Percentiles rank a stretch among this genome's conserved stretches.
Conservation (phyloP, 2,888 invertebrate species). For the Spilarctia lutea region DNA sequence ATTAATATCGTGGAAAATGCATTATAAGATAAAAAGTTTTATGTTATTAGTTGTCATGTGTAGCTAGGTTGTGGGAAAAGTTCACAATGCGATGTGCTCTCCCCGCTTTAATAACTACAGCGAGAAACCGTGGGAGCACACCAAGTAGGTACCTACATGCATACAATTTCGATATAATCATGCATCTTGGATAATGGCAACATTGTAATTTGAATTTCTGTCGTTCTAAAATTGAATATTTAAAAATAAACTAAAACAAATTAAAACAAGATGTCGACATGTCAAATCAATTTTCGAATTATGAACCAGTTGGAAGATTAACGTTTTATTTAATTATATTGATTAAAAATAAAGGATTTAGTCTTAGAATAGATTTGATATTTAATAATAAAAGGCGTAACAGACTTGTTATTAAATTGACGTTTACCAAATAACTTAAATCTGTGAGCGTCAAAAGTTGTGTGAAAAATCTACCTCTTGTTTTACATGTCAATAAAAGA, state of each 20-base stretch:
- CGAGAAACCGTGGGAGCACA: slow-evolving; percentile 51
- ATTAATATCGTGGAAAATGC: slow-evolving; percentile 1
- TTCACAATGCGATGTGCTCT: slow-evolving; percentile 47
- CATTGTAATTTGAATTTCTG: slow-evolving; percentile 24
- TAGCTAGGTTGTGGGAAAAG: slow-evolving; percentile 39
- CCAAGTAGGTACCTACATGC: slow-evolving; percentile 22
- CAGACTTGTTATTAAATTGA: neutral
- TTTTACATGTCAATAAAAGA: neutral
- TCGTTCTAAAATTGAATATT: slow-evolving; percentile 6
- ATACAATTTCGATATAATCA: slow-evolving; percentile 7
- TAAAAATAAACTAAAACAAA: neutral
- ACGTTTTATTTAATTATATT: neutral
- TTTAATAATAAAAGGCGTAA: neutral
- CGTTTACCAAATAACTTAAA: neutral
- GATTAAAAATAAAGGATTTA: neutral
- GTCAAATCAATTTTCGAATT: neutral
- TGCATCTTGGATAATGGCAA: slow-evolving; percentile 4
- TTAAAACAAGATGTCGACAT: neutral
- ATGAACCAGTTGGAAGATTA: neutral
- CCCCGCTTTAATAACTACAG: slow-evolving; percentile 14
- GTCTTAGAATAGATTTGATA: neutral
- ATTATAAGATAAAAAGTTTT: slow-evolving; percentile 23
- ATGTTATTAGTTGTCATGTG: slow-evolving; percentile 43
- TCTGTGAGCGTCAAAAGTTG: neutral
- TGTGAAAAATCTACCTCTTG: neutral